phyloP scores from a whole-genome alignment of 2,113 vertebrate species.

The Machaerirhynchus nigripectus region DNA sequence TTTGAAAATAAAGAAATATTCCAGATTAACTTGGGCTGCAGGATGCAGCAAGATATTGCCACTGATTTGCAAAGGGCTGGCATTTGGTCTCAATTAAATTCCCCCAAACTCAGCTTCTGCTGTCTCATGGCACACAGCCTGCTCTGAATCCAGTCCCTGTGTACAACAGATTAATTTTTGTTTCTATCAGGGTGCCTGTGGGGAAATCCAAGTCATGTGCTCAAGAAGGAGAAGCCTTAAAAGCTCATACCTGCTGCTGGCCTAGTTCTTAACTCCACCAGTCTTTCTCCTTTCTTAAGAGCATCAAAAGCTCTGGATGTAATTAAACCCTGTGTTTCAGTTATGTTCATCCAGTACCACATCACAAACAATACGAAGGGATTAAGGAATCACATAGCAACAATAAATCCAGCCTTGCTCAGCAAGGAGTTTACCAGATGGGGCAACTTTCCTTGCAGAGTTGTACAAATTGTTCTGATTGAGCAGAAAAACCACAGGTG shows the following conservation, averaged over 20 bases:
- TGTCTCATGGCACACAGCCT: not conserved
- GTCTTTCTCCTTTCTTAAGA: conserved; percentile 3
- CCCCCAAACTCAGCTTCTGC: not conserved
- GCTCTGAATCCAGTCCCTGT: not conserved
- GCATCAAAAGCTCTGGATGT: not conserved
- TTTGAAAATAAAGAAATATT: not conserved
- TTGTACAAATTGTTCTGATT: not conserved
- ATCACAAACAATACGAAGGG: not conserved
- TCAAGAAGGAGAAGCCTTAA: not conserved
- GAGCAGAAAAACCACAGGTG: not conserved
- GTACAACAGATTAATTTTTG: not conserved
- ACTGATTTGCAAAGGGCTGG: not conserved
- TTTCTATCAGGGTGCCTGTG: not conserved
- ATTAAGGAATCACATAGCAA: conserved; percentile 1
- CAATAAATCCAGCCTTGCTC: not conserved
- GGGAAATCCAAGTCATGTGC: not conserved
- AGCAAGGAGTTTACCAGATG: not conserved
- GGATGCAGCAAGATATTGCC: not conserved
- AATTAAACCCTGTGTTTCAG: conserved; percentile 8
- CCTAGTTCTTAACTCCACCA: not conserved
- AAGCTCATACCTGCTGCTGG: not conserved
- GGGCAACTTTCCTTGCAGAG: not conserved
- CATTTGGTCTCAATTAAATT: not conserved
- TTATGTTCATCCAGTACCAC: not conserved
- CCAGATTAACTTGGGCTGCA: not conserved